Evolutionary conservation across 2,888 invertebrate genomes (phyloP).

Genomic region (Congeria kusceri): DNA sequence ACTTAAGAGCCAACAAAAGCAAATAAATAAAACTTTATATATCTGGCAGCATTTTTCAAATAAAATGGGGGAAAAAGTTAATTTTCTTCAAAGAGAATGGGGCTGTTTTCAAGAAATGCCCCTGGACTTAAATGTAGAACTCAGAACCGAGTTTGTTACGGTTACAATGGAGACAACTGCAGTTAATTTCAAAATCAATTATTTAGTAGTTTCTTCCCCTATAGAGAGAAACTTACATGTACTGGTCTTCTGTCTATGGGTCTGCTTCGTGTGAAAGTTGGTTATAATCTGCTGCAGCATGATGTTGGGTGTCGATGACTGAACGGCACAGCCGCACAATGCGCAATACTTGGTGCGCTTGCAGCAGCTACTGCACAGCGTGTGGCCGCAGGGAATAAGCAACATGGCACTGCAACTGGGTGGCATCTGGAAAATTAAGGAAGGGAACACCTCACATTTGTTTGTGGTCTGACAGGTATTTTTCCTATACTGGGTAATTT

Average conservation of each 20-base stretch:
- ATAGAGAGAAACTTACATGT: neutral
- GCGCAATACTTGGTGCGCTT: conserved; percentile 67
- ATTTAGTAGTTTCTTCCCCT: conserved; percentile 3
- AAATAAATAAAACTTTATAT: too few relatives aligned
- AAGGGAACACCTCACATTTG: too few relatives aligned
- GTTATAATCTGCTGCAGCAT: conserved; percentile 73
- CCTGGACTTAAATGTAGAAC: too few relatives aligned
- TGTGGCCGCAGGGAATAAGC: conserved; percentile 78
- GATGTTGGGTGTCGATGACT: conserved; percentile 66
- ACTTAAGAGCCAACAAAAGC: too few relatives aligned
- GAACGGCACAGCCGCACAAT: conserved; percentile 65
- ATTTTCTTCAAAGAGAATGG: too few relatives aligned
- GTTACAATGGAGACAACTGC: neutral
- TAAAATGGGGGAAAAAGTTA: too few relatives aligned
- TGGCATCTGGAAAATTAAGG: conserved; percentile 62
- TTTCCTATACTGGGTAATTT: too few relatives aligned
- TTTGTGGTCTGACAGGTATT: too few relatives aligned
- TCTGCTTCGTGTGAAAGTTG: conserved; percentile 54
- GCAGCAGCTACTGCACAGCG: conserved; percentile 67
- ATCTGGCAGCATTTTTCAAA: too few relatives aligned
- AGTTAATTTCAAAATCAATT: neutral
- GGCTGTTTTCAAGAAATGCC: too few relatives aligned
- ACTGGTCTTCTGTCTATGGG: conserved; percentile 21
- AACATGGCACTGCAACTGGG: conserved; percentile 67
- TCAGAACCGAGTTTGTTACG: too few relatives aligned